A percentile compares a stretch with the other conserved stretches of the same genome.
Conservation (phyloP, 2,888 invertebrate species). For the Protodeltote pygarga region DNA sequence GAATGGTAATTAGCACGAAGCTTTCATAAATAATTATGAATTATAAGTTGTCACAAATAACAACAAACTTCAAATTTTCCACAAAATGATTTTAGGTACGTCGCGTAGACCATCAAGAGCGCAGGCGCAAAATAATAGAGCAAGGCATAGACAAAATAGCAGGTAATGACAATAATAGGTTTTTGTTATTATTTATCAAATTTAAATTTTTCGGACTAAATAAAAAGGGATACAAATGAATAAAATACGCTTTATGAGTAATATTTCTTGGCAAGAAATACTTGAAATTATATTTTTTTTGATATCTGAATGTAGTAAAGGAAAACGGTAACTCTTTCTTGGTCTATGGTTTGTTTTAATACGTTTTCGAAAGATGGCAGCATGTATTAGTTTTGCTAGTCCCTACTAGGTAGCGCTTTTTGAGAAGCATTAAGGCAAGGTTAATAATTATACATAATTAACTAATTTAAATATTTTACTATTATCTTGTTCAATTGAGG, state of each 20-base stretch:
- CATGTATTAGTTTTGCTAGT: constrained; percentile 5
- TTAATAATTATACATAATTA: too few species aligned
- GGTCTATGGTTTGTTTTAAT: constrained; percentile 17
- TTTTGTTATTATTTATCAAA: constrained; percentile 10
- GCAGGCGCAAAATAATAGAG: constrained; percentile 87
- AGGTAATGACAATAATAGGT: constrained; percentile 47
- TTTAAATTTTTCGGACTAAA: not conserved
- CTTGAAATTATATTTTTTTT: too few species aligned
- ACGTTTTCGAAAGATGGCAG: constrained; percentile 22
- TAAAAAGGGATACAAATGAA: not conserved
- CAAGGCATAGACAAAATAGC: constrained; percentile 76
- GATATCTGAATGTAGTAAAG: not conserved
- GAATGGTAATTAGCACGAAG: constrained; percentile 82
- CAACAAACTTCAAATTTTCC: constrained; percentile 87
- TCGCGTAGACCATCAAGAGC: constrained; percentile 86
- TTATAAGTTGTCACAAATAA: constrained; percentile 84
- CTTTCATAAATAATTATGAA: constrained; percentile 85
- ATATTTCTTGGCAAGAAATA: too few species aligned
- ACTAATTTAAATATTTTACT: too few species aligned
- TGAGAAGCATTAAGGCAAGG: not conserved
- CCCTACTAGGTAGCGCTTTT: constrained; percentile 22
- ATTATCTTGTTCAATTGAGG: too few species aligned
- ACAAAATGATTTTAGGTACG: constrained; percentile 85
- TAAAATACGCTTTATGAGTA: not conserved
- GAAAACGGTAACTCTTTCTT: constrained; percentile 24